Base-by-base conservation (phyloP, 2,797 vertebrate species). In the Knipowitschia caucasica region DNA sequence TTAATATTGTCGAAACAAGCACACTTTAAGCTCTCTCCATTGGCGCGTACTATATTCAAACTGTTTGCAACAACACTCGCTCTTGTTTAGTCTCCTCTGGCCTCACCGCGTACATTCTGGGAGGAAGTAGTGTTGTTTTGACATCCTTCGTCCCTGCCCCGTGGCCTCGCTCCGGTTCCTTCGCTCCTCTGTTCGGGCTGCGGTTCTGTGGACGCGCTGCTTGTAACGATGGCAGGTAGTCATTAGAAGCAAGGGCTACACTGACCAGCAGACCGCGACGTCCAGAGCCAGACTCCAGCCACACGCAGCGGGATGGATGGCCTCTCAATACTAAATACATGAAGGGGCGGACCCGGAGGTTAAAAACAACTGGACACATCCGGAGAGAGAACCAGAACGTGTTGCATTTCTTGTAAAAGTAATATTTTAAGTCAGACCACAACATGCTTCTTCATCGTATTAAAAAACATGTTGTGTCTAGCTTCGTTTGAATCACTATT, bases 201-300 rank as follows among this genome's bases (percentile, higher is more conserved):
- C 7, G n/a, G 31, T 34, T 34, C 4, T 31, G 4, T 7, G 36
- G 36, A 43, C 52, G 23, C 42, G n/a, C 47, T 50, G 15, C 59
- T 57, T 59, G 30, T 69, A 78, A 73, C 57, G 57, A 26, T 18
- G 53, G 67, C 69, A 81, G 73, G 62, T 68, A 69, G 56, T 64
- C 50, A 73, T 77, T 70, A 68, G 52, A 60, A 46, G 50, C 61
- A 51, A 7, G 36, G 59, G 45, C 4, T 43, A 53, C 36, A 6
- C 11, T 55, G 65, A 67, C 68, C 70, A 56, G 21, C 64, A 66
- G 73, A 70, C 75, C 71, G 69, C 71, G 54, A 39, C 57, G 49
- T 57, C 53, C 44, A 15, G 24, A 14, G 8, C 67, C 52, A 34
- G 31, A 4, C 31, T n/a, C 31, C 14, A n/a, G 31, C 31, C 31